phyloP scores from a whole-genome alignment of 1,140 invertebrate genomes.

The Tetranychus cinnabarinus region DNA sequence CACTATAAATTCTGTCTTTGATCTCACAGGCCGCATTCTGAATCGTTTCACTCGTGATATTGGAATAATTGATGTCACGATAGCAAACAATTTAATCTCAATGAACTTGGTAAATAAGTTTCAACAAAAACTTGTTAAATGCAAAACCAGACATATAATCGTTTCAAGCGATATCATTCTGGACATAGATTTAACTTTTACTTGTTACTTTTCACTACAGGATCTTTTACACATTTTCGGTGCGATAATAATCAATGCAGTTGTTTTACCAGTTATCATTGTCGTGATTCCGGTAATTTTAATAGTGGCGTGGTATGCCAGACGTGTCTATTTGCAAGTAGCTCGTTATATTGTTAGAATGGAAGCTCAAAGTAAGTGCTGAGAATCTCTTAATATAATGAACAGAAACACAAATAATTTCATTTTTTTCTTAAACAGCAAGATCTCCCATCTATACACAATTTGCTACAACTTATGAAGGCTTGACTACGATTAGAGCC shows the following conservation, averaged over 20 bases:
- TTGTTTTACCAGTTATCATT: not conserved
- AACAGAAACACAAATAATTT: not conserved
- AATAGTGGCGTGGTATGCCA: not conserved
- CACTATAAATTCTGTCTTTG: not conserved
- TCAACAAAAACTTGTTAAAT: not conserved
- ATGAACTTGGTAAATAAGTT: not conserved
- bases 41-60: constrained; percentile 9
- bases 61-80: not conserved
- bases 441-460: constrained; percentile 29
- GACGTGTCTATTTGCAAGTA: not conserved
- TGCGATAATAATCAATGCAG: not conserved
- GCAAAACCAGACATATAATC: not conserved
- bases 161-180: too few species aligned
- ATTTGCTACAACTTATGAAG: constrained; percentile 24
- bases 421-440: not conserved
- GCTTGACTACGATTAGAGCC: constrained; percentile 26
- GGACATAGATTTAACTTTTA: too few species aligned
- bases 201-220: not conserved
- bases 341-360: not conserved
- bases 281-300: not conserved
- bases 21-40: not conserved
- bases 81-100: constrained; percentile 33
- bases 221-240: not conserved
- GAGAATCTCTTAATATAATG: not conserved
- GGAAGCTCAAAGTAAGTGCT: not conserved